Conservation (phyloP, 37 sponge, comb jelly and placozoan genomes). For the Axinella damicornis region DNA sequence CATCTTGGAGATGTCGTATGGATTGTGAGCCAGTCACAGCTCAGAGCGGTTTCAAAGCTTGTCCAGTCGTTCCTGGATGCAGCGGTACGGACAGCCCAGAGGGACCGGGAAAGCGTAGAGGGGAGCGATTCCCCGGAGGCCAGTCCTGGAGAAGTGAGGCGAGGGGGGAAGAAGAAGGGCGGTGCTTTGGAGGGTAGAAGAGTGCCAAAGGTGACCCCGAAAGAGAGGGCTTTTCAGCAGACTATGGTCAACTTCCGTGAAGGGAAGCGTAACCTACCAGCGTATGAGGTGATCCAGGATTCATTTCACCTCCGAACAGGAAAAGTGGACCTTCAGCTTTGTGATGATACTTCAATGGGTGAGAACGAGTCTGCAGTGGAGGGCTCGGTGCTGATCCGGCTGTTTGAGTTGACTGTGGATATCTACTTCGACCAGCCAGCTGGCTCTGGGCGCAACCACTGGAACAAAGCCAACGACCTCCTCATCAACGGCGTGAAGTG, state of each 20-base stretch:
- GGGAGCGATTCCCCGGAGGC: not conserved
- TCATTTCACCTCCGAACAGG: slow-evolving; percentile 76
- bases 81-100: slow-evolving; percentile 46
- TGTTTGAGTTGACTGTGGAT: slow-evolving; percentile 60
- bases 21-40: slow-evolving; percentile 82
- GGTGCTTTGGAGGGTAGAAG: not conserved
- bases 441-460: slow-evolving; percentile 67
- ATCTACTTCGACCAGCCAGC: slow-evolving; percentile 85
- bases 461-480: slow-evolving; percentile 74
- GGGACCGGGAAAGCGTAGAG: slow-evolving; percentile 8
- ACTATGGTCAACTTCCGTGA: slow-evolving; percentile 53
- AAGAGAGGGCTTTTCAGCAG: slow-evolving; percentile 1
- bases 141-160: not conserved
- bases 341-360: slow-evolving; percentile 48
- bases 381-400: slow-evolving; percentile 33
- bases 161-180: not conserved
- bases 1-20: slow-evolving; percentile 79
- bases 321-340: slow-evolving; percentile 81
- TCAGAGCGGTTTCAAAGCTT: slow-evolving; percentile 72
- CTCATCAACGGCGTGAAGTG: slow-evolving; percentile 36
- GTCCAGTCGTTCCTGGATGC: slow-evolving; percentile 73
- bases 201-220: not conserved
- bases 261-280: slow-evolving; percentile 55
- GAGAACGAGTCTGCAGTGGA: not conserved
- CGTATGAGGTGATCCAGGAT: slow-evolving; percentile 73